Base-by-base conservation (phyloP, 2,797 vertebrate genomes). In the Brotula barbata region DNA sequence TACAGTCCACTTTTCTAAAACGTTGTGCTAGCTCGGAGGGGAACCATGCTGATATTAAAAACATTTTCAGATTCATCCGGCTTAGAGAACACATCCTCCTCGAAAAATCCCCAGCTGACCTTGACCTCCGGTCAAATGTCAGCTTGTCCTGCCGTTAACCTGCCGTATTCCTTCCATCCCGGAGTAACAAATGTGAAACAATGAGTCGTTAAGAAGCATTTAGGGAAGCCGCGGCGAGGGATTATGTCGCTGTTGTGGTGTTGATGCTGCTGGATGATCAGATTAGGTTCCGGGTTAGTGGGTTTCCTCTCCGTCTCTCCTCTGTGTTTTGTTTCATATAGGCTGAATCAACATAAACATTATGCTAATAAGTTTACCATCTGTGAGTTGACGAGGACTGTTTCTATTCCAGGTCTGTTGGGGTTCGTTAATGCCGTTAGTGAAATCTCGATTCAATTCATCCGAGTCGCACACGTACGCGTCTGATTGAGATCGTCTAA, bases 141-240 rank as follows among this genome's bases (percentile, higher is more conserved):
- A 3, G 11, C 25, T 21, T 11, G 53, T 64, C 36, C 36, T 6
- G 23, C 47, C 72, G 46, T 76, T 58, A 20, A 37, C 47, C 45
- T 9, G 4, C 13, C 9, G 31, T 33, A 2, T 2, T 11, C 5
- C 31, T 4, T 2, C 45, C 44, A 39, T 48, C 13, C 33, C 52
- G 75, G 64, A 78, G 81, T 84, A 68, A 46, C 78, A 64, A 86
- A 87, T 85, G 73, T 59, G 23, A 72, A 82, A 86, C 85, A 88
- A 86, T 77, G 78, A 86, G 55, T 74, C 64, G 81, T 65, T 87
- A 86, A 88, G 77, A 73, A 78, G 73, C 78, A 58, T 82, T 78
- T 83, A 83, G 84, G 85, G 61, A 85, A 87, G 76, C 16, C 49
- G 60, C 58, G 7, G 65, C 8, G 0, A 44, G 40, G 28, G 21